Evolutionary conservation across 2,113 vertebrate species (phyloP).

Genomic region (Urocynchramus pylzowi): DNA sequence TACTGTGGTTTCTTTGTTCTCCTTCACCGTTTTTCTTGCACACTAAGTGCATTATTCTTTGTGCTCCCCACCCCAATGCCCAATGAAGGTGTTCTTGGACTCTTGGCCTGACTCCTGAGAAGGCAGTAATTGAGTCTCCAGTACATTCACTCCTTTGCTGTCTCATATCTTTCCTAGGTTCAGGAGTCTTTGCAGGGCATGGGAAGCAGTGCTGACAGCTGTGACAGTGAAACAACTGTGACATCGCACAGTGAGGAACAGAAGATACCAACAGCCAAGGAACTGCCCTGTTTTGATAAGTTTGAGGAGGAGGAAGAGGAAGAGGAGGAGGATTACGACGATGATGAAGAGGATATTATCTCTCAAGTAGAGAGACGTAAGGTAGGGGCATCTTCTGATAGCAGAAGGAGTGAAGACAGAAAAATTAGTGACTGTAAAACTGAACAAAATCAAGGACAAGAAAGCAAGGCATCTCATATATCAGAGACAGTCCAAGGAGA

Average conservation of each 20-base stretch:
- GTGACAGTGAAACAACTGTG: slow-evolving; percentile 94
- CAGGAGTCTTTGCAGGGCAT: slow-evolving; percentile 83
- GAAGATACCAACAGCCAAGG: slow-evolving; percentile 69
- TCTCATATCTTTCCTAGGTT: slow-evolving; percentile 65
- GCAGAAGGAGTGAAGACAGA: background rate
- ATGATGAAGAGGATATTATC: slow-evolving; percentile 56
- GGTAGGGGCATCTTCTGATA: background rate
- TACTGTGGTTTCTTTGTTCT: background rate
- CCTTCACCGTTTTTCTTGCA: background rate
- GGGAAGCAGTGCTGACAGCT: slow-evolving; percentile 91
- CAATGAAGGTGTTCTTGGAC: background rate
- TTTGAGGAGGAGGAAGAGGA: slow-evolving; percentile 64
- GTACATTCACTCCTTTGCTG: background rate
- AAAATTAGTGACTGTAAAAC: background rate
- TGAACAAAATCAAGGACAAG: background rate
- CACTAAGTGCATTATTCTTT: background rate
- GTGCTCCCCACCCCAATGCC: background rate
- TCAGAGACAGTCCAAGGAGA: background rate
- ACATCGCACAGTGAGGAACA: slow-evolving; percentile 83
- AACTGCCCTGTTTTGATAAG: slow-evolving; percentile 75
- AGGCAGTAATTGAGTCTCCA: background rate
- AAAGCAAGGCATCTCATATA: background rate
- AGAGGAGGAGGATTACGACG: slow-evolving; percentile 49
- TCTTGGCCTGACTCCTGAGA: background rate
- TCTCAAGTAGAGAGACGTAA: slow-evolving; percentile 1